These are phyloP conservation scores for Xestia rhomboidea DNA, from an alignment of 2,888 invertebrate genomes.

Conservation along the genomic window DNA sequence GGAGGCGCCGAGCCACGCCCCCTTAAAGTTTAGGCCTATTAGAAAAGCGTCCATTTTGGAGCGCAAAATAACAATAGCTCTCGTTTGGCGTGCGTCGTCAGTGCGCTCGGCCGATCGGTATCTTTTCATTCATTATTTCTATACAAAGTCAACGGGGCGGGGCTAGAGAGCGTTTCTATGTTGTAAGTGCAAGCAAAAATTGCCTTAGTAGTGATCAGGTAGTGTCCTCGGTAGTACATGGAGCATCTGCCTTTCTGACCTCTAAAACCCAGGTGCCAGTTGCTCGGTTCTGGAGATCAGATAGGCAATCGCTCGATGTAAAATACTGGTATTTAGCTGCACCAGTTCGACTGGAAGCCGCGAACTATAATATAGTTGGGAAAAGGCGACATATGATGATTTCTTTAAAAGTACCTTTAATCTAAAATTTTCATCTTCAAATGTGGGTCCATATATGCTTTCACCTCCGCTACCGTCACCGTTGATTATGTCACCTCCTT, in stretches of 20 bases:
- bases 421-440: slow-evolving; percentile 97
- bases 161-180: too few species aligned
- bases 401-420: slow-evolving; percentile 85
- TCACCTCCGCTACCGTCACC: slow-evolving; percentile 97
- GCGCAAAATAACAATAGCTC: too few species aligned
- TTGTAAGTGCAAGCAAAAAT: too few species aligned
- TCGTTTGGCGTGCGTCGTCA: too few species aligned
- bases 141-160: too few species aligned
- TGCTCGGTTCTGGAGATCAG: neutral
- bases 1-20: too few species aligned
- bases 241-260: neutral
- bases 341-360: neutral
- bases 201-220: too few species aligned
- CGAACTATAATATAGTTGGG: neutral
- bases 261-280: neutral
- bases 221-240: too few species aligned
- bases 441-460: slow-evolving; percentile 97
- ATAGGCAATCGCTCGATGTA: neutral
- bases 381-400: neutral
- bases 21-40: too few species aligned
- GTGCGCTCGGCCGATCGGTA: too few species aligned
- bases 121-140: too few species aligned
- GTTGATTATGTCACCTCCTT: slow-evolving; percentile 94
- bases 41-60: too few species aligned
- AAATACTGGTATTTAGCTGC: neutral